Evolutionary conservation across 2,888 invertebrate genomes (phyloP).

Genomic region (Parasteatoda lunata): DNA sequence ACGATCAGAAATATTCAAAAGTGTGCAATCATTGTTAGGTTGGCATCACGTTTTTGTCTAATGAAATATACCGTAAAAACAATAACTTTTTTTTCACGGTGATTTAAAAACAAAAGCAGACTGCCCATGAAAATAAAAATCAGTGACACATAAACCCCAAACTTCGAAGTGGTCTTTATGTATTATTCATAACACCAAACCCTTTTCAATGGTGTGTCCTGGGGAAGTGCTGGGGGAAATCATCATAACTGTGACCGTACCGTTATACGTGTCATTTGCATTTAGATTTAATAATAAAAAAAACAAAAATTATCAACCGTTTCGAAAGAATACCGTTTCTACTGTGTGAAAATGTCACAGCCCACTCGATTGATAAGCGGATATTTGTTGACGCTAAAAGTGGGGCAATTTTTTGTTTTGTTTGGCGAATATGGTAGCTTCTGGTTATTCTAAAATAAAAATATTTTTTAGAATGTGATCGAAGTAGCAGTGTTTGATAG

Average conservation of each 20-base stretch:
- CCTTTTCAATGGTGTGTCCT: conserved; percentile 4
- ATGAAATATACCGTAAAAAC: too few relatives aligned
- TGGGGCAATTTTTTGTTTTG: conserved; percentile 5
- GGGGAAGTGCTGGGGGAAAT: conserved; percentile 12
- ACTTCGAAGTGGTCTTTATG: not conserved
- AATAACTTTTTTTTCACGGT: too few relatives aligned
- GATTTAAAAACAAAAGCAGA: not conserved
- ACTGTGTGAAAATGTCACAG: conserved; percentile 20
- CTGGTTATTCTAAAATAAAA: too few relatives aligned
- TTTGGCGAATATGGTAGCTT: too few relatives aligned
- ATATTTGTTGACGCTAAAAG: conserved; percentile 10
- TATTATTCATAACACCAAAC: not conserved
- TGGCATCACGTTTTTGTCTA: too few relatives aligned
- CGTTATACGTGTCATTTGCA: conserved; percentile 30
- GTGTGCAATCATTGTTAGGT: too few relatives aligned
- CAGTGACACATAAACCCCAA: not conserved
- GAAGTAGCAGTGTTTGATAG: too few relatives aligned
- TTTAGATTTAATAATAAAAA: not conserved
- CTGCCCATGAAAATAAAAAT: not conserved
- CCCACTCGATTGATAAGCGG: conserved; percentile 24
- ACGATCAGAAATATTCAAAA: too few relatives aligned
- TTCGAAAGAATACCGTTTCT: conserved; percentile 40
- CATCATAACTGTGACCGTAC: not conserved
- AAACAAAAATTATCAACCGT: not conserved
- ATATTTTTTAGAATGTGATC: too few relatives aligned